These are phyloP conservation scores for Miichthys miiuy DNA, from an alignment of 2,797 vertebrate genomes.

Conservation along the genomic window DNA sequence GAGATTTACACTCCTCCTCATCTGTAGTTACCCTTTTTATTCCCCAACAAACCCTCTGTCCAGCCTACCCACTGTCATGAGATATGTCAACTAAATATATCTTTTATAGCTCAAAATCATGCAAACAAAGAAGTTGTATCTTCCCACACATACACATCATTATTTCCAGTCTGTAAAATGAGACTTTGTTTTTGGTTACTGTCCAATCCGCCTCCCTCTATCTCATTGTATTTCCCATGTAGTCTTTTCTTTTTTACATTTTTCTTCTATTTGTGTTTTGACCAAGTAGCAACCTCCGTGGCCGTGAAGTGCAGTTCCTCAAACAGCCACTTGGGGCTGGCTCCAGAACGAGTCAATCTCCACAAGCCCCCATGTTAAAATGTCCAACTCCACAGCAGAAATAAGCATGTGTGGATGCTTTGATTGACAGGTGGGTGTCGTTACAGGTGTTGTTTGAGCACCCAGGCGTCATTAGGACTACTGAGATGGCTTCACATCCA, in stretches of 20 bases:
- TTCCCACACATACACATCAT: not conserved
- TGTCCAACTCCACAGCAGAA: too few relatives aligned
- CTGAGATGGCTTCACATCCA: too few relatives aligned
- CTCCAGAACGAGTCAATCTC: too few relatives aligned
- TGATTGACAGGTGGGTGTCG: too few relatives aligned
- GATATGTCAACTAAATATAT: not conserved
- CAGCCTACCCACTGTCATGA: not conserved
- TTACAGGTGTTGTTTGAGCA: too few relatives aligned
- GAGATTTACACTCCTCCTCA: slow-evolving; percentile 33
- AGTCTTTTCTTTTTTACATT: not conserved
- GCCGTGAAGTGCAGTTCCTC: too few relatives aligned
- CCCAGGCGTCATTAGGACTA: too few relatives aligned
- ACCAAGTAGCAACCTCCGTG: too few relatives aligned
- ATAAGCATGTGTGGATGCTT: too few relatives aligned
- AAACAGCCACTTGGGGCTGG: too few relatives aligned
- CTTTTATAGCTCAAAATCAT: not conserved
- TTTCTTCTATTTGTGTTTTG: not conserved
- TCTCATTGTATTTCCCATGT: not conserved
- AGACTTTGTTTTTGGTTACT: not conserved
- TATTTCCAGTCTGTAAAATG: not conserved
- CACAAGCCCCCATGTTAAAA: too few relatives aligned
- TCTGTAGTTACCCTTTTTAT: slow-evolving; percentile 22
- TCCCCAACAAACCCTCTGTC: slow-evolving; percentile 9
- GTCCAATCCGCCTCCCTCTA: not conserved
- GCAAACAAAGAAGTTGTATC: not conserved